Percentiles rank a stretch among this genome's conserved stretches.
phyloP scores from a whole-genome alignment of 1,140 invertebrate genomes.

The Ceratoteleas bidentatus region DNA sequence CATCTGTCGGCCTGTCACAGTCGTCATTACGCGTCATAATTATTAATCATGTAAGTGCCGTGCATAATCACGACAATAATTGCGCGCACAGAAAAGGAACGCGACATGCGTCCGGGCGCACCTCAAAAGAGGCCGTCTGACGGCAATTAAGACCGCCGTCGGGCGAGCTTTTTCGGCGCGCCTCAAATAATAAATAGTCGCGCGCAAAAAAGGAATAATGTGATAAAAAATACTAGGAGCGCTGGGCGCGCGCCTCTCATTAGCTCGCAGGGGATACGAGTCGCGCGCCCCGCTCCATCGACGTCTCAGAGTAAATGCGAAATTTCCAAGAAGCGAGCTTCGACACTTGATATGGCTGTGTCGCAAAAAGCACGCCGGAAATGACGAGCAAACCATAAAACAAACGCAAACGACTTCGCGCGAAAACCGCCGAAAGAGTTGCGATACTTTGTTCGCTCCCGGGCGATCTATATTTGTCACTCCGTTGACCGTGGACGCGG shows the following conservation, averaged over 20 bases:
- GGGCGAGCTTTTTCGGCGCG: constrained; percentile 63
- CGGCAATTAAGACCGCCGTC: constrained; percentile 64
- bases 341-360: constrained; percentile 61
- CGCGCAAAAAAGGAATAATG: constrained; percentile 54
- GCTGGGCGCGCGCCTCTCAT: constrained; percentile 54
- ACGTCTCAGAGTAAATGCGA: constrained; percentile 63
- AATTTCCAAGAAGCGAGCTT: constrained; percentile 58
- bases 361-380: constrained; percentile 51
- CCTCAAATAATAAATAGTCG: constrained; percentile 70
- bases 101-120: constrained; percentile 48
- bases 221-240: constrained; percentile 13
- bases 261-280: constrained; percentile 49
- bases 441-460: constrained; percentile 25
- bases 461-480: constrained; percentile 31
- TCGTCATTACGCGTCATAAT: constrained; percentile 54
- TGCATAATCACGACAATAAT: constrained; percentile 65
- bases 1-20: constrained; percentile 30
- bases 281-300: constrained; percentile 57
- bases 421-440: constrained; percentile 34
- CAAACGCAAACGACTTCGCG: constrained; percentile 50
- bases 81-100: constrained; percentile 28
- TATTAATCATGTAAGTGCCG: constrained; percentile 63
- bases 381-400: constrained; percentile 60
- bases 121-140: constrained; percentile 67
- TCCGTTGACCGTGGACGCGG: neutral